These are phyloP conservation scores for Strigops habroptila DNA, from an alignment of 2,113 vertebrate genomes.

Conservation along the genomic window DNA sequence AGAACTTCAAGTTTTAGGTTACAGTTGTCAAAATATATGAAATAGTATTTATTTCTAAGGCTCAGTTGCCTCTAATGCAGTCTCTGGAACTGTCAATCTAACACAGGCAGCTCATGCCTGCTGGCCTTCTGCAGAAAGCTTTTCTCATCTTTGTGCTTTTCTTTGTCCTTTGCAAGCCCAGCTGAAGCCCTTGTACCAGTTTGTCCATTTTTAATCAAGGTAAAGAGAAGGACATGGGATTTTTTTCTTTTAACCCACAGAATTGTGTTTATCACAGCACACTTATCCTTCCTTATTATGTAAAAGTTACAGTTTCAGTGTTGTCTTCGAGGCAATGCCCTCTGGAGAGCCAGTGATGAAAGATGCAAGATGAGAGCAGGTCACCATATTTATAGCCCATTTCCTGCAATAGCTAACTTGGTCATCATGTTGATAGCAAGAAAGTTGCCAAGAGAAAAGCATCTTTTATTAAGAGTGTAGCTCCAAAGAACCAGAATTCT, in stretches of 20 bases:
- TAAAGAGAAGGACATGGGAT: neutral
- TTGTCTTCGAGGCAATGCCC: neutral
- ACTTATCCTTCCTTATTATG: neutral
- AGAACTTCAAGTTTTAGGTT: constrained; percentile 64
- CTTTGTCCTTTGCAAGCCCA: neutral
- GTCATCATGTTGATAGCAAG: neutral
- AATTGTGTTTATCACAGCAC: neutral
- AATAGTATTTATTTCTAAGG: constrained; percentile 45
- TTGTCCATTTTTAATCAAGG: neutral
- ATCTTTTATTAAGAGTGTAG: neutral
- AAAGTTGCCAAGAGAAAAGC: neutral
- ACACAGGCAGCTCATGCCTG: neutral
- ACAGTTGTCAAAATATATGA: constrained; percentile 60
- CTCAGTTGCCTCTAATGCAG: neutral
- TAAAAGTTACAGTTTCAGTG: neutral
- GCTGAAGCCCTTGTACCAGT: neutral
- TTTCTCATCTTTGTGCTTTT: neutral
- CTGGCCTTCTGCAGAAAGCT: neutral
- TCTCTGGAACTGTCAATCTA: neutral
- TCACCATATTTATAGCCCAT: neutral
- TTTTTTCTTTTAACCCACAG: neutral
- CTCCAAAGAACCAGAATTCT: neutral
- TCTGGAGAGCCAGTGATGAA: neutral
- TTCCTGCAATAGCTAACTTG: neutral
- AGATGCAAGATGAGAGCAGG: neutral